phyloP scores from a whole-genome alignment of 2,113 vertebrate genomes.

The Sinocyclocheilus grahami region DNA sequence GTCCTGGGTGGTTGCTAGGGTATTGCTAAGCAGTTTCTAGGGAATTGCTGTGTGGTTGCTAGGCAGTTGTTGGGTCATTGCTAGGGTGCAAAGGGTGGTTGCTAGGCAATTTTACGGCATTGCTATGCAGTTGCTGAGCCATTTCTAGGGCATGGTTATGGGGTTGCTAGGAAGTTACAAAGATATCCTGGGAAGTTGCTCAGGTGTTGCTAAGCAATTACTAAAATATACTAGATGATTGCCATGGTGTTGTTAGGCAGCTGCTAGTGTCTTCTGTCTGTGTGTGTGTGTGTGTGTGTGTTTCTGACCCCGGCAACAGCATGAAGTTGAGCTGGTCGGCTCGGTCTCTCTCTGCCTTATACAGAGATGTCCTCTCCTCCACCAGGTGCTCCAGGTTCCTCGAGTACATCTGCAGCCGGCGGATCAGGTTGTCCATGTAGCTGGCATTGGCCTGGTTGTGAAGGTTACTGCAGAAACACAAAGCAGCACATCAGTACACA shows the following conservation, averaged over 20 bases:
- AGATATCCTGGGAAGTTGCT: too few species aligned
- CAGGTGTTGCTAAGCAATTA: background rate
- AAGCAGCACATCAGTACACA: background rate
- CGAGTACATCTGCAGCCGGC: conserved; percentile 94
- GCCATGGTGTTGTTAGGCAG: background rate
- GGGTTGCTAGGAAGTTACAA: background rate
- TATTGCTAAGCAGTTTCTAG: background rate
- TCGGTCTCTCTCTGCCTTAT: conserved; percentile 94
- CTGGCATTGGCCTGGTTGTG: conserved; percentile 89
- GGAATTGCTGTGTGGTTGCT: background rate
- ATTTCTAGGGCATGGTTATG: background rate
- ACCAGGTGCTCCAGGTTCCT: conserved; percentile 92
- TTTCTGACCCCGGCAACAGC: conserved; percentile 88
- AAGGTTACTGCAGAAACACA: conserved; percentile 78
- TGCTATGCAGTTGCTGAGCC: background rate
- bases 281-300: background rate
- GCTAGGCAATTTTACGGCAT: background rate
- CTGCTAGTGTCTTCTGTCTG: background rate
- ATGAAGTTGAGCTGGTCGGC: conserved; percentile 95
- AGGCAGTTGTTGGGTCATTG: background rate
- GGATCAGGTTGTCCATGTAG: conserved; percentile 98
- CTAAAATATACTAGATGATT: background rate
- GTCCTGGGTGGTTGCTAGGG: background rate
- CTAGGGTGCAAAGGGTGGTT: background rate
- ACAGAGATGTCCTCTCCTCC: conserved; percentile 90